These are phyloP conservation scores for Sebastes nivosus DNA, from an alignment of 2,797 vertebrate species.

Conservation along the genomic window DNA sequence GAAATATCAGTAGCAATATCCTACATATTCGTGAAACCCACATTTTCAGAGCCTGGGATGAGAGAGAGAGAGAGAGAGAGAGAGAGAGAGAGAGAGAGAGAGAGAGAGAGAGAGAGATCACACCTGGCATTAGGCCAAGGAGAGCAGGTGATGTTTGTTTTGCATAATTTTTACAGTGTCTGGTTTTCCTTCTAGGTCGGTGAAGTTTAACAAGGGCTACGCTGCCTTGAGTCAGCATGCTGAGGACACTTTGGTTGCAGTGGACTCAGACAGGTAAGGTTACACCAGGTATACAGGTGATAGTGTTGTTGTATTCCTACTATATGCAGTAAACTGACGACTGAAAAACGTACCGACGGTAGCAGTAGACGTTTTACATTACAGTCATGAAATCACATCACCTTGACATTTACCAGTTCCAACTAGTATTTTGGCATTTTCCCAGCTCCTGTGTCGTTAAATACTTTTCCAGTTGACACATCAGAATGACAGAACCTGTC, in stretches of 20 bases:
- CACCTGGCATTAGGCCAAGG: not conserved
- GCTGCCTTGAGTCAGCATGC: slow-evolving; percentile 89
- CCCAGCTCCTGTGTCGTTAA: not conserved
- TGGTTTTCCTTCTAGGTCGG: slow-evolving; percentile 72
- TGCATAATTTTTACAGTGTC: not conserved
- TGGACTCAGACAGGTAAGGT: slow-evolving; percentile 94
- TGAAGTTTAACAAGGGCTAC: slow-evolving; percentile 96
- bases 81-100: too few relatives aligned
- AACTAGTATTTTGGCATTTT: not conserved
- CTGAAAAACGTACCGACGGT: not conserved
- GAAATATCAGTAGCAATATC: too few relatives aligned
- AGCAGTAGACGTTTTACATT: not conserved
- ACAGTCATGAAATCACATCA: not conserved
- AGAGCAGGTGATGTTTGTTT: not conserved
- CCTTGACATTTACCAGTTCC: not conserved
- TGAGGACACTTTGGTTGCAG: slow-evolving; percentile 90
- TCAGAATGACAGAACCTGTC: slow-evolving; percentile 20
- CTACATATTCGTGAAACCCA: too few relatives aligned
- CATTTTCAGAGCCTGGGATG: too few relatives aligned
- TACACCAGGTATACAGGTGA: not conserved
- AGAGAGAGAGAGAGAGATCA: too few relatives aligned
- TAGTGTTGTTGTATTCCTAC: not conserved
- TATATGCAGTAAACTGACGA: not conserved
- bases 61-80: too few relatives aligned
- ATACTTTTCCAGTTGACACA: not conserved